Conservation (phyloP, 2,113 vertebrate species). For the Protobothrops mucrosquamatus region DNA sequence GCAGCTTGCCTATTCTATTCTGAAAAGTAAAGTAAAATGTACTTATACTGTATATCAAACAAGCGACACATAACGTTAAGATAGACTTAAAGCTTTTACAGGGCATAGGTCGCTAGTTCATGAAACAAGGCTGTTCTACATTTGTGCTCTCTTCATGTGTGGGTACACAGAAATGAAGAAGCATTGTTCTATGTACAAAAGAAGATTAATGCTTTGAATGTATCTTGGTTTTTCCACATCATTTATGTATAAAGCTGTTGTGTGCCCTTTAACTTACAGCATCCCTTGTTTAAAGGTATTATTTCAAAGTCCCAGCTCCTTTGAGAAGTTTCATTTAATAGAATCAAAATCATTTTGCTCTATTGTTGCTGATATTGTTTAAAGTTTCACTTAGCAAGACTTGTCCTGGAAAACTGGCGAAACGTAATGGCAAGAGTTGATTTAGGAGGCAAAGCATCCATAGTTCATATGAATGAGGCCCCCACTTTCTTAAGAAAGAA, state of each 20-base stretch:
- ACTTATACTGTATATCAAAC: not conserved
- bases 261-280: not conserved
- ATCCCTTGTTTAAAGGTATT: not conserved
- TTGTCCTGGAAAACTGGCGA: not conserved
- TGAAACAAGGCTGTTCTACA: not conserved
- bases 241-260: not conserved
- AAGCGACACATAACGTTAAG: not conserved
- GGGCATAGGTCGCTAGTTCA: not conserved
- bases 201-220: not conserved
- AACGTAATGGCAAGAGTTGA: not conserved
- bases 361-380: not conserved
- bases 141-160: not conserved
- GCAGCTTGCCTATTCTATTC: not conserved
- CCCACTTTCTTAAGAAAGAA: slow-evolving; percentile 47
- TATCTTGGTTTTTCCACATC: not conserved
- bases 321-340: not conserved
- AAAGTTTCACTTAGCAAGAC: not conserved
- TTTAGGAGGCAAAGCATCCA: not conserved
- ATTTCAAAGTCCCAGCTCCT: not conserved
- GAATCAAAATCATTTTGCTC: not conserved
- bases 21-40: not conserved
- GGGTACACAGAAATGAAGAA: not conserved
- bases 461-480: slow-evolving; percentile 47
- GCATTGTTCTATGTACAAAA: not conserved
- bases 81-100: not conserved